A percentile compares a stretch with the other conserved stretches of the same genome.
Evolutionary conservation across 2,888 invertebrate species (phyloP).

Genomic region (Nemotelus nigrinus): DNA sequence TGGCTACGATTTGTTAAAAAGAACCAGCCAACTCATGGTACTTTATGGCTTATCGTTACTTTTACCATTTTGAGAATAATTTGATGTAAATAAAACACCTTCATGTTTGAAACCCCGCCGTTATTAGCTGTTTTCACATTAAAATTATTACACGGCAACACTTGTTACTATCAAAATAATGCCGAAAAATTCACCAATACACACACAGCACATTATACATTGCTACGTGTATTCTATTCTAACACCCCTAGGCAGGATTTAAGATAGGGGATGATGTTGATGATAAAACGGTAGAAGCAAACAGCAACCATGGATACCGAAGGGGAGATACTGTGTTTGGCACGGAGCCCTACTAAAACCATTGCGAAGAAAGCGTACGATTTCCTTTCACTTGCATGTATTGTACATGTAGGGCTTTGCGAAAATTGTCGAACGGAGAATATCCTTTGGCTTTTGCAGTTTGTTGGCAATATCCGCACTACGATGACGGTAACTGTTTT

Average conservation of each 20-base stretch:
- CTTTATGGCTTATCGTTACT: no score
- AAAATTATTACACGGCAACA: no score
- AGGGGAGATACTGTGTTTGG: constrained; percentile 27
- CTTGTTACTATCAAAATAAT: no score
- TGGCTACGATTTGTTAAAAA: no score
- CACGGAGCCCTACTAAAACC: constrained; percentile 39
- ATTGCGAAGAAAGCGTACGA: not conserved
- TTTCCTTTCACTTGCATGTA: constrained; percentile 14
- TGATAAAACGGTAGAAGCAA: constrained; percentile 36
- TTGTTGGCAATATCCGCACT: constrained; percentile 20
- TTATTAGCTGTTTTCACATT: no score
- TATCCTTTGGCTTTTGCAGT: constrained; percentile 34
- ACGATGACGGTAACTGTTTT: constrained; percentile 18
- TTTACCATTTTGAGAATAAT: no score
- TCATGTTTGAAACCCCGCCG: no score
- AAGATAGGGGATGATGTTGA: constrained; percentile 24
- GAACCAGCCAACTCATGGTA: no score
- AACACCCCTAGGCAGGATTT: constrained; percentile 6
- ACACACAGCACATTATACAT: not conserved
- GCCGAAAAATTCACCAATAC: not conserved
- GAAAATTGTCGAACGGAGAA: constrained; percentile 27
- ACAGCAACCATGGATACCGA: constrained; percentile 39
- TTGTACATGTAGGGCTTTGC: constrained; percentile 13
- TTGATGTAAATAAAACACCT: no score
- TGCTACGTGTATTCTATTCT: not conserved